phyloP scores from a whole-genome alignment of 2,797 vertebrate species.

The Muscicapa striata region DNA sequence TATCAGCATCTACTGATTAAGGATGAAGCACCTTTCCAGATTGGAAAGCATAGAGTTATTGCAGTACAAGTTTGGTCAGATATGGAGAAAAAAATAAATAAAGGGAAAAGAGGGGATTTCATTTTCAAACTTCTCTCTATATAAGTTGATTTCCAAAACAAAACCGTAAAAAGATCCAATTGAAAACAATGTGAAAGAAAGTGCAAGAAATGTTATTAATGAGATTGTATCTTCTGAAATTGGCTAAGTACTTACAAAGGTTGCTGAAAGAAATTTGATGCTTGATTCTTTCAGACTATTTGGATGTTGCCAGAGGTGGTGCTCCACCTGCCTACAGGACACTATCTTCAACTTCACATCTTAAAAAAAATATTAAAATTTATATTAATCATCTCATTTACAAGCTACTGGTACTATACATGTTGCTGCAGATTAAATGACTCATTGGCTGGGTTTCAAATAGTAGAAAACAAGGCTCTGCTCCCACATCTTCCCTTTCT shows the following conservation, averaged over 20 bases:
- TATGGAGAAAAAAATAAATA: not conserved
- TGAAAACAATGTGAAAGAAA: not conserved
- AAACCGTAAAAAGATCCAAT: not conserved
- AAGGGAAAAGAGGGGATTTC: not conserved
- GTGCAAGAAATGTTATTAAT: constrained; percentile 21
- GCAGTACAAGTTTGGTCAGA: not conserved
- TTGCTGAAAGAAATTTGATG: constrained; percentile 53
- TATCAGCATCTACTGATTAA: not conserved
- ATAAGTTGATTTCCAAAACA: not conserved
- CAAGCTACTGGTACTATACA: constrained; percentile 56
- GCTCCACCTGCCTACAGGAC: constrained; percentile 61
- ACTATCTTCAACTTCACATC: constrained; percentile 45
- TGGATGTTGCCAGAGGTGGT: constrained; percentile 62
- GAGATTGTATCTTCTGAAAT: constrained; percentile 45
- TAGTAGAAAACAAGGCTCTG: constrained; percentile 33
- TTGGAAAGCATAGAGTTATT: not conserved
- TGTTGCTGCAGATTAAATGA: constrained; percentile 65
- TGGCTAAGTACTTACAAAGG: not conserved
- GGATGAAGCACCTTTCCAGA: not conserved
- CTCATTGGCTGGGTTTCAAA: constrained; percentile 61
- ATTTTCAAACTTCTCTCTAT: not conserved
- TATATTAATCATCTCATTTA: constrained; percentile 63
- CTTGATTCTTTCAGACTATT: constrained; percentile 50
- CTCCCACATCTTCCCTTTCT: constrained; percentile 44
- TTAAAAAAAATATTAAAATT: constrained; percentile 20